These are phyloP conservation scores for Scleropages formosus DNA, from an alignment of 2,797 vertebrate genomes.

Conservation along the genomic window DNA sequence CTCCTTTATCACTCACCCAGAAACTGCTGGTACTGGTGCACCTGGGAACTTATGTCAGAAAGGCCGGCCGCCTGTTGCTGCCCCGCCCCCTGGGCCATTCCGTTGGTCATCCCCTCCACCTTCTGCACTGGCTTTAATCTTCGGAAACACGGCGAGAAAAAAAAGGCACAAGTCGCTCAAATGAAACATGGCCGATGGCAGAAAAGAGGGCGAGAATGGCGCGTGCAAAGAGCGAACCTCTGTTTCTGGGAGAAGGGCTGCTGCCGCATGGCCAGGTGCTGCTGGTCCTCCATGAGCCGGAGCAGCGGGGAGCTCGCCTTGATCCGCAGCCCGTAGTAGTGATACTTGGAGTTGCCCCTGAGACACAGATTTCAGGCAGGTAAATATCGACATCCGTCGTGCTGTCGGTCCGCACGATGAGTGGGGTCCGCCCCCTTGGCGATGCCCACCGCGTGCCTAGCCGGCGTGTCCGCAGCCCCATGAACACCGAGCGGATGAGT, in stretches of 20 bases:
- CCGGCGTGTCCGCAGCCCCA: conserved; percentile 84
- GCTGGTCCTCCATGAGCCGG: conserved; percentile 87
- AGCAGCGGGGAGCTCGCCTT: conserved; percentile 84
- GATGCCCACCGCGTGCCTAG: conserved; percentile 86
- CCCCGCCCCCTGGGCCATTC: conserved; percentile 71
- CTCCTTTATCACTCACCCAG: conserved; percentile 72
- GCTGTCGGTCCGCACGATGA: too few relatives aligned
- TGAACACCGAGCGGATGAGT: conserved; percentile 89
- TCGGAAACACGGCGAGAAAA: background rate
- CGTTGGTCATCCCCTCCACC: conserved; percentile 82
- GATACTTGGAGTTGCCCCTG: conserved; percentile 94
- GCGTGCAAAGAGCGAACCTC: conserved; percentile 61
- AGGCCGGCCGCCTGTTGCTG: conserved; percentile 71
- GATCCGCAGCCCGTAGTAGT: conserved; percentile 91
- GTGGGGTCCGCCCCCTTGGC: too few relatives aligned
- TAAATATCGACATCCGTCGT: too few relatives aligned
- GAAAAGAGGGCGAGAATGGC: conserved; percentile 1
- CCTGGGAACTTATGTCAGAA: conserved; percentile 86
- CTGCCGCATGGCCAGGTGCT: conserved; percentile 89
- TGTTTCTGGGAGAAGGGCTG: conserved; percentile 89
- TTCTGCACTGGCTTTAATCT: conserved; percentile 88
- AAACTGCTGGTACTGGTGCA: conserved; percentile 94
- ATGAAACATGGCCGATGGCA: conserved; percentile 35
- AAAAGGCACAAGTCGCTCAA: background rate
- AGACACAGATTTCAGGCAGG: conserved; percentile 31